Evolutionary conservation across 2,888 invertebrate species (phyloP).

Genomic region (Oligia latruncula): DNA sequence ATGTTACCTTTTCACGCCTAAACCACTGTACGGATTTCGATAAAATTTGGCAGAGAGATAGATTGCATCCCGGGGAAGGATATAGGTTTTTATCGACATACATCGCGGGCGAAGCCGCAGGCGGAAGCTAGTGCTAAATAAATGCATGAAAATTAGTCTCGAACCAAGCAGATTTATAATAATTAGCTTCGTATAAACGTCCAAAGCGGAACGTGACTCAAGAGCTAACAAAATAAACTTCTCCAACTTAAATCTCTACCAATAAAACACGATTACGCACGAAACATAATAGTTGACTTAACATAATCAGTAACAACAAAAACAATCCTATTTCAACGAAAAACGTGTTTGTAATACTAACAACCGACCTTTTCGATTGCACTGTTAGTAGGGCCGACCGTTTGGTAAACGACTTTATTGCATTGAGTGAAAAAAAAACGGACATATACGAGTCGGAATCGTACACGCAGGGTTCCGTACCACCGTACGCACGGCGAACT

Average conservation of each 20-base stretch:
- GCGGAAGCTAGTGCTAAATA: not conserved
- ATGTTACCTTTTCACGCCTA: too few species aligned
- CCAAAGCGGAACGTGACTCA: constrained; percentile 17
- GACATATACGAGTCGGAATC: not conserved
- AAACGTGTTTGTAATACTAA: constrained; percentile 58
- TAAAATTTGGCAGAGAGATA: too few species aligned
- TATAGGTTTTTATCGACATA: too few species aligned
- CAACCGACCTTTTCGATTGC: constrained; percentile 68
- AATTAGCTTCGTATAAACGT: not conserved
- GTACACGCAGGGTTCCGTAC: not conserved
- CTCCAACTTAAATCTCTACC: constrained; percentile 12
- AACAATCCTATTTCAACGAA: constrained; percentile 50
- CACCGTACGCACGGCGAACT: too few species aligned
- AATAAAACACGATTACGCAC: constrained; percentile 39
- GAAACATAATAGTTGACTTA: constrained; percentile 34
- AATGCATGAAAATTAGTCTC: not conserved
- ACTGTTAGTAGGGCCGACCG: constrained; percentile 70
- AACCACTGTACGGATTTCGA: too few species aligned
- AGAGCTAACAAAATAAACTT: constrained; percentile 15
- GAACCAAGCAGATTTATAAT: not conserved
- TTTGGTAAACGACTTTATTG: constrained; percentile 72
- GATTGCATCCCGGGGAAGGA: too few species aligned
- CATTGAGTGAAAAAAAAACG: constrained; percentile 64
- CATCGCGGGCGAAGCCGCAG: too few species aligned
- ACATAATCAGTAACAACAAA: constrained; percentile 45